A percentile compares a stretch with the other conserved stretches of the same genome.
Evolutionary conservation across 2,113 vertebrate genomes (phyloP).

Genomic region (Narcine bancroftii): DNA sequence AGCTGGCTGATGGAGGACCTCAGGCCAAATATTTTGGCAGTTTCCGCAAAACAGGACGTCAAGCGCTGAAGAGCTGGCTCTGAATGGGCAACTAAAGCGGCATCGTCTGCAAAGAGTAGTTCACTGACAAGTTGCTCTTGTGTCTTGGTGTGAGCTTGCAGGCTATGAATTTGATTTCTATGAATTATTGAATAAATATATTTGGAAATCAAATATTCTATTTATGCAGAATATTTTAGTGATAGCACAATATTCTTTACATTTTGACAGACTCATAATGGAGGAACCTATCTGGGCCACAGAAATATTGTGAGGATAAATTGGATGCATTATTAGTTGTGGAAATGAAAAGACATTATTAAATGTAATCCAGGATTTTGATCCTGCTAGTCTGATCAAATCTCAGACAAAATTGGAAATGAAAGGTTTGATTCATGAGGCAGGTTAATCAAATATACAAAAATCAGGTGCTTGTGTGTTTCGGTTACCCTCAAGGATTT

Average conservation of each 20-base stretch:
- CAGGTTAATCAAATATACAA: not conserved
- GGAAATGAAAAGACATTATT: not conserved
- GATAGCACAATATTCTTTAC: not conserved
- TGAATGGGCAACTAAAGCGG: no score
- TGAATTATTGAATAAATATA: not conserved
- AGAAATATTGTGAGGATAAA: not conserved
- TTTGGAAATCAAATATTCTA: conserved; percentile 9
- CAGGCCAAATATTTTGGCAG: no score
- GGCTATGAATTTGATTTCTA: not conserved
- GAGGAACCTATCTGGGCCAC: not conserved
- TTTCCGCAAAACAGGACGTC: no score
- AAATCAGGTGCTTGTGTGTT: not conserved
- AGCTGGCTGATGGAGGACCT: no score
- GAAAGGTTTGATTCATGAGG: not conserved
- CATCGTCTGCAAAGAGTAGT: no score
- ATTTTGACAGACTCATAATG: not conserved
- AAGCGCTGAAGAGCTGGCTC: no score
- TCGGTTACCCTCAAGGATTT: not conserved
- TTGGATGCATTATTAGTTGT: not conserved
- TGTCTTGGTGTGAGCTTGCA: no score
- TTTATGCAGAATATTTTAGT: not conserved
- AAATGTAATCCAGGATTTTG: not conserved
- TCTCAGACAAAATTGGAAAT: not conserved
- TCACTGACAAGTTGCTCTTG: no score
- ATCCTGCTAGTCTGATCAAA: not conserved